These are phyloP conservation scores for Porites australiensis DNA, from an alignment of 64 coral and sea anemone genomes.

Conservation along the genomic window DNA sequence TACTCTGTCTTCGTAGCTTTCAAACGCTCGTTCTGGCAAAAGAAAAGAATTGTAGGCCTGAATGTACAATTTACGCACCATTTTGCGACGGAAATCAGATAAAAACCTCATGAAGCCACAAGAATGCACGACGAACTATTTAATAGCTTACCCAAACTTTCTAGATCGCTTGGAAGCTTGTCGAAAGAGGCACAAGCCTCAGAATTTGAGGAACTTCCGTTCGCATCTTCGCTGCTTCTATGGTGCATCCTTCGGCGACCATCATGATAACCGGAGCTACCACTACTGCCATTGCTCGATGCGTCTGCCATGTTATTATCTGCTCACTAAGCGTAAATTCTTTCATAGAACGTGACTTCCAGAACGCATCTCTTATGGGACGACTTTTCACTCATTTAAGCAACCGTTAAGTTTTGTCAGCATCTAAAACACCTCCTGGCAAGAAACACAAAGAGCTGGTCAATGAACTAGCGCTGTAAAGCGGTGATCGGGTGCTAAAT, in stretches of 20 bases:
- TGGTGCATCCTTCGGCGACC: background rate
- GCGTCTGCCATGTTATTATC: background rate
- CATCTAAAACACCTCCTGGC: background rate
- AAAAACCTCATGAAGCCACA: background rate
- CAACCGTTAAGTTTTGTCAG: conserved; percentile 26
- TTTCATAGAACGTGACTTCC: conserved; percentile 23
- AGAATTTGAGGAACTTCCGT: background rate
- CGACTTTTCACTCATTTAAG: background rate
- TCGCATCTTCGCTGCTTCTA: background rate
- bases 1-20: conserved; percentile 3
- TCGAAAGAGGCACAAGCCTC: background rate
- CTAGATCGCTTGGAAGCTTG: background rate
- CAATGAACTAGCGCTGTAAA: background rate
- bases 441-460: background rate
- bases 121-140: background rate
- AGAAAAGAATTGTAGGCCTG: background rate
- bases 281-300: conserved; percentile 12
- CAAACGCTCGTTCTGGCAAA: background rate
- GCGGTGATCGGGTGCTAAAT: too few relatives aligned
- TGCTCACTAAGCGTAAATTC: too few relatives aligned
- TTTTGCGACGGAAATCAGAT: background rate
- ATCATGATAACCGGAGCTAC: background rate
- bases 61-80: background rate
- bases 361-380: background rate
- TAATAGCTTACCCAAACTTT: background rate